Evolutionary conservation across 2,888 invertebrate species (phyloP), one percentile per base, ranked within the genome.

Genomic region (Epistrophe eligans): DNA sequence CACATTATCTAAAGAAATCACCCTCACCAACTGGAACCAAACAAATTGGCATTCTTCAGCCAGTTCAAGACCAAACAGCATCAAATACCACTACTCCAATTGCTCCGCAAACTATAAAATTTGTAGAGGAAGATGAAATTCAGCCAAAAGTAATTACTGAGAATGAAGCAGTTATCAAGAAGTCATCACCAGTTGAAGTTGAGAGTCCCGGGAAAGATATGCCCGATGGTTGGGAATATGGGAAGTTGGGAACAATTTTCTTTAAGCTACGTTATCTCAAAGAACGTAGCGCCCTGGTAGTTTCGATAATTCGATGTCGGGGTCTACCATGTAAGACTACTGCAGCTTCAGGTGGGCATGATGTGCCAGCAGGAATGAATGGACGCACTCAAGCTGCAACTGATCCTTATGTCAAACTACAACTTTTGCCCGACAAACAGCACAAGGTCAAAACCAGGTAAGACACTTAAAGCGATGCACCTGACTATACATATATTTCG

Each of bases 341-440:
- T 28, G 88, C 70, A 62, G 85, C 73, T 64, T 88, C 90, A 15
- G 91, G 92, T n/a, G 97, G 97, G 10, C 96, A 96, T 9, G 93
- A 93, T 90, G 90, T 93, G 82, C 93, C 93, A 52, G 90, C 91
- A 13, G 92, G 92, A 67, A 91, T 92, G 90, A 93, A 93, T 90
- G 93, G 93, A 62, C 93, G 93, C 80, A 93, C 92, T 6, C 93
- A 93, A 89, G 90, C 91, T 2, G 93, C 92, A 24, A 93, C 93
- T 4, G 99, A 99, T 94, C 99, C 99, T 0, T 99, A 99, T 93
- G 98, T 99, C 48, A 99, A 99, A 93, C 95, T 99, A 77, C 99
- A 99, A 92, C 94, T 99, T 50, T 94, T 99, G 89, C 99, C 99
- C 0, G 99, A 99, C 91, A 99, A 99, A 93, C 98, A 98, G 92